Conservation (phyloP, 2,113 vertebrate genomes). For the crab-eating macaque (Macaca fascicularis) region T2T-MFA8v1.1 NC_088387.1:73984501-73985000, state of each 20-base stretch:
- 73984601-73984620: not conserved
- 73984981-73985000: not conserved
- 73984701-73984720: constrained; percentile 20
- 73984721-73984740: constrained; percentile 29
- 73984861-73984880: not conserved
- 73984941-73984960: not conserved
- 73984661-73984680: constrained; percentile 58
- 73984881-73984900: not conserved
- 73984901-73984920: not conserved
- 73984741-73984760: constrained; percentile 51
- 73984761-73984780: constrained; percentile 6
- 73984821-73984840: not conserved
- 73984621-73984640: constrained; percentile 45
- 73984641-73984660: constrained; percentile 49
- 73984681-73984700: constrained; percentile 24
- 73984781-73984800: not conserved
- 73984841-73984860: not conserved
- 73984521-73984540: too few species aligned
- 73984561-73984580: not conserved
- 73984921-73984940: not conserved
- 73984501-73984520: too few species aligned
- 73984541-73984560: not conserved
- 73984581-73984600: not conserved
- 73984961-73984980: not conserved
- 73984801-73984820: constrained; percentile 44